Percentiles rank a stretch among this genome's conserved stretches.
Evolutionary conservation across 2,113 vertebrate species (phyloP).

Genomic region (Cichladusa arquata): DNA sequence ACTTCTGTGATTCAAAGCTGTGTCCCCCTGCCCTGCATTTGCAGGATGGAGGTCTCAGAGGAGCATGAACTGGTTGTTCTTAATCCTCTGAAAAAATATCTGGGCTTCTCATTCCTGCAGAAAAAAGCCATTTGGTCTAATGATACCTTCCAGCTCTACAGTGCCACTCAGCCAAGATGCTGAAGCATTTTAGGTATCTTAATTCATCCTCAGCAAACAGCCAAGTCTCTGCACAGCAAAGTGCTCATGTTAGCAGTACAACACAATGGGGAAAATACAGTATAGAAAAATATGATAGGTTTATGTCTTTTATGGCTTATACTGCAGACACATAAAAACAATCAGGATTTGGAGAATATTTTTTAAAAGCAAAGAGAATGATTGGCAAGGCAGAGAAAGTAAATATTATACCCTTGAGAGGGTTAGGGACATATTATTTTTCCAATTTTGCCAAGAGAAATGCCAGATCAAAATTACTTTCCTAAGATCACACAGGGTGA

Average conservation of each 20-base stretch:
- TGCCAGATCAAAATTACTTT: conserved; percentile 56
- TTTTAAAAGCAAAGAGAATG: conserved; percentile 38
- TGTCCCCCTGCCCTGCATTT: not conserved
- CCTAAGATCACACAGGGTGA: conserved; percentile 30
- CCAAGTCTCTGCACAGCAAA: not conserved
- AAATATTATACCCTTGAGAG: conserved; percentile 4
- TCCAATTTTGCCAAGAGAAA: not conserved
- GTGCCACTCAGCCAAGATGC: not conserved
- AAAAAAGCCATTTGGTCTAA: not conserved
- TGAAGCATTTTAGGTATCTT: not conserved
- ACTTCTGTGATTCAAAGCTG: not conserved
- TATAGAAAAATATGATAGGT: conserved; percentile 10
- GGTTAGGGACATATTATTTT: not conserved
- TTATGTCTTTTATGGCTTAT: conserved; percentile 52
- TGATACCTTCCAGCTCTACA: not conserved
- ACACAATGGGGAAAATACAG: conserved; percentile 41
- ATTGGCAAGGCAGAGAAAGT: conserved; percentile 38
- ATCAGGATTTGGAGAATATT: conserved; percentile 48
- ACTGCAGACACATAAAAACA: conserved; percentile 56
- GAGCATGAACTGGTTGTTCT: fast-evolving
- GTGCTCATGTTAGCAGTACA: not conserved
- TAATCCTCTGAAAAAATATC: not conserved
- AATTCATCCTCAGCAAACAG: conserved; percentile 31
- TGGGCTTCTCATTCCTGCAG: not conserved
- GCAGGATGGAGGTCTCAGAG: not conserved